A percentile compares a stretch with the other conserved stretches of the same genome.
Evolutionary conservation across 1,140 invertebrate genomes (phyloP).

Genomic region (Drosophila tsacasi): DNA sequence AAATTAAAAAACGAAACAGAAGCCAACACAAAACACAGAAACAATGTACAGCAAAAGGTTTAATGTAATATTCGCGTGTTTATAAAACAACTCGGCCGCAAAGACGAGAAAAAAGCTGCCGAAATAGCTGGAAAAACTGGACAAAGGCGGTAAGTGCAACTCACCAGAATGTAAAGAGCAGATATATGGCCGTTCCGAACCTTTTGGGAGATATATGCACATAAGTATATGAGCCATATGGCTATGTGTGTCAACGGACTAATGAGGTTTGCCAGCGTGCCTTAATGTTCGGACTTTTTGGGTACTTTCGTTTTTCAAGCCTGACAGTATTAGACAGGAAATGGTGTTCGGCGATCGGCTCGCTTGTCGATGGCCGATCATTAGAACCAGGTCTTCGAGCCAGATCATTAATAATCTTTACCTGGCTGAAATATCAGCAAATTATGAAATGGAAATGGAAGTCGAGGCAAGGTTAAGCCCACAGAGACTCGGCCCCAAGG

Average conservation of each 20-base stretch:
- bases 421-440: slow-evolving; percentile 52
- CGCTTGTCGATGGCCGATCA: slow-evolving; percentile 51
- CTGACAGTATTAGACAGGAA: slow-evolving; percentile 64
- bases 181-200: slow-evolving; percentile 44
- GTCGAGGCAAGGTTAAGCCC: slow-evolving; percentile 55
- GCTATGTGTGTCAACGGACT: slow-evolving; percentile 69
- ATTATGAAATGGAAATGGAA: slow-evolving; percentile 29
- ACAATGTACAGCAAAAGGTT: slow-evolving; percentile 47
- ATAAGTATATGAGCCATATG: slow-evolving; percentile 11
- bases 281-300: slow-evolving; percentile 32
- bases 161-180: slow-evolving; percentile 40
- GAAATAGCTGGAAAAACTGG: slow-evolving; percentile 63
- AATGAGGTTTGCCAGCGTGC: slow-evolving; percentile 49
- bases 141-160: slow-evolving; percentile 62
- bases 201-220: slow-evolving; percentile 37
- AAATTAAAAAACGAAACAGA: slow-evolving; percentile 32
- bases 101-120: slow-evolving; percentile 12
- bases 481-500: slow-evolving; percentile 6
- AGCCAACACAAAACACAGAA: slow-evolving; percentile 51
- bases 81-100: slow-evolving; percentile 70
- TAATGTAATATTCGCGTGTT: slow-evolving; percentile 82
- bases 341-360: slow-evolving; percentile 44
- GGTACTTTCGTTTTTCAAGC: slow-evolving; percentile 72
- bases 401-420: slow-evolving; percentile 62
- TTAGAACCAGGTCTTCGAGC: slow-evolving; percentile 60